These are phyloP conservation scores for Procambarus clarkii DNA, from an alignment of 1,140 invertebrate species.

Conservation along the genomic window DNA sequence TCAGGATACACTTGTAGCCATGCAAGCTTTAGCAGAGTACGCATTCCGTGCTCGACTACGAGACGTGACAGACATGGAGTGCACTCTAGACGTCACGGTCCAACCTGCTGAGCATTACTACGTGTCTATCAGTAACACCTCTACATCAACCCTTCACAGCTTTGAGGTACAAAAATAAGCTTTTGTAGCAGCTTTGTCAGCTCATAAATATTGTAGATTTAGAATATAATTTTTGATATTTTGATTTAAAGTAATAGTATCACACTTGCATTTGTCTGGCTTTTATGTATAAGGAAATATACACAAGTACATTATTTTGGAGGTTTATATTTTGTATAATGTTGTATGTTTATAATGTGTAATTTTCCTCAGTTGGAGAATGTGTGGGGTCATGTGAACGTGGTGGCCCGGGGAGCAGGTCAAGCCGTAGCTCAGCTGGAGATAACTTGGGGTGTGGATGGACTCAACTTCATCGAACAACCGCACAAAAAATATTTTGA, in stretches of 20 bases:
- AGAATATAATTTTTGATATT: no score
- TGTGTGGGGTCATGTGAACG: slow-evolving; percentile 80
- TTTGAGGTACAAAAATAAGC: slow-evolving; percentile 22
- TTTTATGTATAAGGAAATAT: no score
- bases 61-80: slow-evolving; percentile 79
- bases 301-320: no score
- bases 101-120: slow-evolving; percentile 4
- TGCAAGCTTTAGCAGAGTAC: slow-evolving; percentile 80
- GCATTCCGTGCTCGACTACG: slow-evolving; percentile 79
- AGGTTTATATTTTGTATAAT: no score
- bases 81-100: slow-evolving; percentile 71
- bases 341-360: background rate
- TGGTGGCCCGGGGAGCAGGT: slow-evolving; percentile 79
- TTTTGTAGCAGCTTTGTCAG: no score
- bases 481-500: slow-evolving; percentile 78
- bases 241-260: no score
- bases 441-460: slow-evolving; percentile 80
- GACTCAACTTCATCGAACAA: slow-evolving; percentile 77
- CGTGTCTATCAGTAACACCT: slow-evolving; percentile 37
- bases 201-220: background rate
- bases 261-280: no score
- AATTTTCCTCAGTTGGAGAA: slow-evolving; percentile 74
- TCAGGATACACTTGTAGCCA: slow-evolving; percentile 79
- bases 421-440: slow-evolving; percentile 80
- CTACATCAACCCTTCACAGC: slow-evolving; percentile 27